Conservation (phyloP, 2,888 invertebrate genomes). For the Gnatocerus cornutus region DNA sequence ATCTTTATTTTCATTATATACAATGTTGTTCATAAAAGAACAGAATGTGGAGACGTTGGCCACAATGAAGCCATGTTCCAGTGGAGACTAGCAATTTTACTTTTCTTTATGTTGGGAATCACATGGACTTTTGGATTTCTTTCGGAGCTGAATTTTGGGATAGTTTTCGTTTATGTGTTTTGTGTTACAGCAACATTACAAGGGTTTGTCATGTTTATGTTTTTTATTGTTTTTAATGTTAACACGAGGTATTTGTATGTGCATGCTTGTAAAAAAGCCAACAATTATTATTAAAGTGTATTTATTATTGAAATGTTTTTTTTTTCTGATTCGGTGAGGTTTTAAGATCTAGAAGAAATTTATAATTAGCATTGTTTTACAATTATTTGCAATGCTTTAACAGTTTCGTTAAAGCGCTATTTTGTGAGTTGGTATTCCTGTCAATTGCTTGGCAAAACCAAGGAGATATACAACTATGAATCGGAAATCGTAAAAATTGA, state of each 20-base stretch:
- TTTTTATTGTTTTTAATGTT: slow-evolving; percentile 76
- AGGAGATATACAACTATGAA: too few species aligned
- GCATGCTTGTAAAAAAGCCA: slow-evolving; percentile 21
- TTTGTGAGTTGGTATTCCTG: too few species aligned
- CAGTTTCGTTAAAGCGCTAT: too few species aligned
- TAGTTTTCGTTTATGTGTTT: slow-evolving; percentile 72
- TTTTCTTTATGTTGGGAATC: slow-evolving; percentile 76
- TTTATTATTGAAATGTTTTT: not conserved
- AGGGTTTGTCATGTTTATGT: slow-evolving; percentile 77
- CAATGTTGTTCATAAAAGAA: slow-evolving; percentile 23
- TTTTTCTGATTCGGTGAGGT: too few species aligned
- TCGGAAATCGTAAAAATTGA: too few species aligned
- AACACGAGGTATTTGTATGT: slow-evolving; percentile 73
- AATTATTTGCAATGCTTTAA: too few species aligned
- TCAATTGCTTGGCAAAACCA: too few species aligned
- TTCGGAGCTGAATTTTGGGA: slow-evolving; percentile 64
- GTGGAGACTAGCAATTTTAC: slow-evolving; percentile 74
- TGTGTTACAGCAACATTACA: slow-evolving; percentile 74
- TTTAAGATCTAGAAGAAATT: too few species aligned
- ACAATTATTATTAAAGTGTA: slow-evolving; percentile 19
- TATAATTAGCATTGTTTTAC: too few species aligned
- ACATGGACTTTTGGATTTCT: slow-evolving; percentile 77
- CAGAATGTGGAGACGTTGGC: slow-evolving; percentile 24
- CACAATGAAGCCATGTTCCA: slow-evolving; percentile 69
- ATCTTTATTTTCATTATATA: slow-evolving; percentile 39